These are phyloP conservation scores for Antheraea assamensis DNA, from an alignment of 2,888 invertebrate genomes.

Conservation along the genomic window DNA sequence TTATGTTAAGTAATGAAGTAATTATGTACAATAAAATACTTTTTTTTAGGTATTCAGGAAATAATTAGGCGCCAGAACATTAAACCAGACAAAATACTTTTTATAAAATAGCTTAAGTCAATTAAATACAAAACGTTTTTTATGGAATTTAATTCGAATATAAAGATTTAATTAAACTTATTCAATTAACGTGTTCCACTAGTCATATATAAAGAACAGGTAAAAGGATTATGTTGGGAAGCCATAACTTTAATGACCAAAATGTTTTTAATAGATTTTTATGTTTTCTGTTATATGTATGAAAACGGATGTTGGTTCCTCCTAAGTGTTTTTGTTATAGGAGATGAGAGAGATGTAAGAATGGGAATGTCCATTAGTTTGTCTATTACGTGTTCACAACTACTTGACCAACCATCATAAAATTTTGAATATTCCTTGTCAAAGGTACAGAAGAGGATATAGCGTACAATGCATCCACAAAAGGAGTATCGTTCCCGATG, in stretches of 20 bases:
- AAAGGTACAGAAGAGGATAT: too few relatives aligned
- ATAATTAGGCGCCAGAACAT: background rate
- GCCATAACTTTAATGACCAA: background rate
- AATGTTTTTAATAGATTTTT: background rate
- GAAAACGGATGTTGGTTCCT: too few relatives aligned
- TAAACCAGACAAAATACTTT: background rate
- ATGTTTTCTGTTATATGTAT: background rate
- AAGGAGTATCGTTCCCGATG: too few relatives aligned
- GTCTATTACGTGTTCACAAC: too few relatives aligned
- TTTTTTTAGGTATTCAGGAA: background rate
- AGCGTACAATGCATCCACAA: too few relatives aligned
- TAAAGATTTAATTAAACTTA: background rate
- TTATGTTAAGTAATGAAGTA: background rate
- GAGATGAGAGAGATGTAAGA: too few relatives aligned
- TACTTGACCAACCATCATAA: too few relatives aligned
- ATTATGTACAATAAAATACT: background rate
- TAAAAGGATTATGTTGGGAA: background rate
- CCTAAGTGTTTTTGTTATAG: too few relatives aligned
- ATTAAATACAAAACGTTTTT: slow-evolving; percentile 7
- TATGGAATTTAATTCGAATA: background rate
- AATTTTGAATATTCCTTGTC: too few relatives aligned
- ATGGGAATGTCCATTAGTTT: too few relatives aligned
- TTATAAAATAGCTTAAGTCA: background rate
- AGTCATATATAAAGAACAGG: background rate
- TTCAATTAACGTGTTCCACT: background rate